A percentile compares a stretch with the other conserved stretches of the same genome.
These are phyloP conservation scores for Microcebus tavaratra DNA, from an alignment of 2,113 vertebrate genomes.

Conservation along the genomic window DNA sequence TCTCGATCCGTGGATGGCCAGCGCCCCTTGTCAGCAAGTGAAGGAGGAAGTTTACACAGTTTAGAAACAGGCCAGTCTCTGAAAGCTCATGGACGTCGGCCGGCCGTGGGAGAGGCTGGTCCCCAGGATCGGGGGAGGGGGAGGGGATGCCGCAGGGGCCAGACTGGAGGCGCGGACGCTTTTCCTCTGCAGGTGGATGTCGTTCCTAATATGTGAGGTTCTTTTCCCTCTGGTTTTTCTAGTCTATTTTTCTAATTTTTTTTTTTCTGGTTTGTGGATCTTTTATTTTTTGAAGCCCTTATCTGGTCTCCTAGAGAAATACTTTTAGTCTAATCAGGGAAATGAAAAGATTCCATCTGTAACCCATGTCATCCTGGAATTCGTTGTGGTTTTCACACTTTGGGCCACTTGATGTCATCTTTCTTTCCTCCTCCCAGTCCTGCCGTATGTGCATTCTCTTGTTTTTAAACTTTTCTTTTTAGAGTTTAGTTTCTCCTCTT, in stretches of 20 bases:
- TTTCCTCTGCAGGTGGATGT: rapidly evolving
- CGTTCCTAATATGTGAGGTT: rapidly evolving
- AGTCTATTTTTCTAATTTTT: not conserved
- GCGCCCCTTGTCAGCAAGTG: not conserved
- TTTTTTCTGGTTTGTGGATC: not conserved
- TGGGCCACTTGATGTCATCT: not conserved
- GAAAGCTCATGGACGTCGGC: rapidly evolving
- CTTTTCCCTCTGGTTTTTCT: rapidly evolving
- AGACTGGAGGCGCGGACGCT: rapidly evolving
- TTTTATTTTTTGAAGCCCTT: not conserved
- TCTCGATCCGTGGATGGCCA: rapidly evolving
- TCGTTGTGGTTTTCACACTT: rapidly evolving
- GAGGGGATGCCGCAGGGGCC: rapidly evolving
- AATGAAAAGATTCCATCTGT: rapidly evolving
- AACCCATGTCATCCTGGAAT: rapidly evolving
- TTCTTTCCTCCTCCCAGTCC: not conserved
- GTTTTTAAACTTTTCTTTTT: not conserved
- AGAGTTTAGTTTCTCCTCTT: not conserved
- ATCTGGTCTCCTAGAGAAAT: not conserved
- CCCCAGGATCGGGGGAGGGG: not conserved
- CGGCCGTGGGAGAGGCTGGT: rapidly evolving
- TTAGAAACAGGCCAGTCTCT: not conserved
- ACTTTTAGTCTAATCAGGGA: not conserved
- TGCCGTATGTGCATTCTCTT: rapidly evolving
- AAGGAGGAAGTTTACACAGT: not conserved